Percentiles rank a stretch among this genome's conserved stretches.
Conservation (phyloP, 2,113 vertebrate genomes). For the Calyptommatus sinebrachiatus region DNA sequence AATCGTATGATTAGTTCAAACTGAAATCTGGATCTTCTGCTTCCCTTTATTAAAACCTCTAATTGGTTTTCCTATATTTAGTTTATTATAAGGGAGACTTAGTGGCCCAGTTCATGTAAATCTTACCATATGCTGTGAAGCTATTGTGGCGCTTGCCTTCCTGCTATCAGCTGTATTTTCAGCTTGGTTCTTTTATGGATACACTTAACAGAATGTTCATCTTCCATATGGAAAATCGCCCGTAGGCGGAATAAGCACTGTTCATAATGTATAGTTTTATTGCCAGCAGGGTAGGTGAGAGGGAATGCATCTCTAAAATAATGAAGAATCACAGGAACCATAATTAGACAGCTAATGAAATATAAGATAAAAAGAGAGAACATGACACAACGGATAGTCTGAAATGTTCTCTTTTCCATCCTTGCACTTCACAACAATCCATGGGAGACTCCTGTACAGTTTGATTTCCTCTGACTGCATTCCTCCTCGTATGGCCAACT, state of each 20-base stretch:
- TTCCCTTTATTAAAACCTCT: not conserved
- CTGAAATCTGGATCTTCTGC: not conserved
- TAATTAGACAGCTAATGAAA: too few relatives aligned
- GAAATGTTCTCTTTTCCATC: too few relatives aligned
- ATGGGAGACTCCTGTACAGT: too few relatives aligned
- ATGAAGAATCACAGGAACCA: too few relatives aligned
- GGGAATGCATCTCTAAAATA: too few relatives aligned
- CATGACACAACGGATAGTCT: too few relatives aligned
- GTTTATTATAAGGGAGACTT: not conserved
- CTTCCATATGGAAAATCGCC: constrained; percentile 10
- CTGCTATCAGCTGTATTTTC: constrained; percentile 2
- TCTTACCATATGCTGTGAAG: constrained; percentile 3
- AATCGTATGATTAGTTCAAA: not conserved
- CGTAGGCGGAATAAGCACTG: not conserved
- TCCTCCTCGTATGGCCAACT: too few relatives aligned
- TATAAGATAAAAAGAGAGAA: too few relatives aligned
- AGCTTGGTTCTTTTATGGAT: not conserved
- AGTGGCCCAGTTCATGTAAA: not conserved
- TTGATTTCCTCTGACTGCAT: too few relatives aligned
- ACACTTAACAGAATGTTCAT: constrained; percentile 1
- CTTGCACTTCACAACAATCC: too few relatives aligned
- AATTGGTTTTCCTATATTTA: not conserved
- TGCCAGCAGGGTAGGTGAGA: too few relatives aligned
- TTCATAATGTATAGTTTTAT: not conserved
- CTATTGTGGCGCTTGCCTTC: not conserved